Base-by-base conservation (phyloP, 2,888 invertebrate species). In the Patella pellucida region DNA sequence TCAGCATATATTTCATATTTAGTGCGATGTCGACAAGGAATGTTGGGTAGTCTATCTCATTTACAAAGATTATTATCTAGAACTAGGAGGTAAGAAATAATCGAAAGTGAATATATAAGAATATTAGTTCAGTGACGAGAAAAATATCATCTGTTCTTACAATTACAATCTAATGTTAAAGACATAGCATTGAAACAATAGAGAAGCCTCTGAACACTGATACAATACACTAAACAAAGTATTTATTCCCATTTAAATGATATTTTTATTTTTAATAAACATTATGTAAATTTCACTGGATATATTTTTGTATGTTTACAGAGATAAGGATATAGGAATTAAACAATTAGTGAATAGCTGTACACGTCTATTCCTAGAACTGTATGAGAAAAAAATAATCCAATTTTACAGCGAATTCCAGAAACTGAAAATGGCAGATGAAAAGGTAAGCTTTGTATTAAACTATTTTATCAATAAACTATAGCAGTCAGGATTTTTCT, bases 1-100 rank as follows among this genome's bases (percentile, higher is more conserved):
- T 93, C 95, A n/a, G 94, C 95, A 68, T 97, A 96, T 88, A 93
- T 95, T 72, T 94, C 95, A 68, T 97, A 97, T 92, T 92, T 97
- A 83, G 94, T 95, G 81, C 93, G 94, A 82, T 95, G 95, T 87
- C 94, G 95, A 52, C 95, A 96, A 88, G 94, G 95, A 71, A 92
- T 97, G 68, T 92, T 97, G n/a, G 93, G 94, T 68, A 94, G 95
- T 15, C 92, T 94, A 78, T 94, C 95, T 74, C 94, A 95, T 86
- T 92, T 96, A 69, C 94, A 95, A 80, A 93, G 86, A 56, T 83
- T 92, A 93, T 92, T 88, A 69, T 85, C 85, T 75, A 83, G 92
- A 74, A 86, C 91, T 52, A 86, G 88, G 75, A 86, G 92, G 91
- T 91, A 78, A 76, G 72, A 71, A n/a, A 15, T 23, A n/a, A 62